phyloP scores from a whole-genome alignment of 1,140 invertebrate genomes.

The Drusus annulatus region DNA sequence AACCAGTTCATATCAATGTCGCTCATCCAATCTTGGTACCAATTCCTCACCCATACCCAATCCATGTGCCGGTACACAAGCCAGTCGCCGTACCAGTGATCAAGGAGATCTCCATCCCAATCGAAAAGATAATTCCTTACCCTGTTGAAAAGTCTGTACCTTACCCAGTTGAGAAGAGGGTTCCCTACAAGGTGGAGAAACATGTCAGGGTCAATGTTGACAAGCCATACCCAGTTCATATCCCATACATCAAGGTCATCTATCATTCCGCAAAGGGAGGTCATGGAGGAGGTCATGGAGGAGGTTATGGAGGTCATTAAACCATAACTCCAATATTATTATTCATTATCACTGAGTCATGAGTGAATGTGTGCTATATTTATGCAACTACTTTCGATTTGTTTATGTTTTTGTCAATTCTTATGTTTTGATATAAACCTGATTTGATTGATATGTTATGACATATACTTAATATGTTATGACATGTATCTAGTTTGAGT shows the following conservation, averaged over 20 bases:
- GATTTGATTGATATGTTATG: too few species aligned
- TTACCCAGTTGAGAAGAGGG: slow-evolving; percentile 80
- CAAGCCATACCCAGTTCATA: slow-evolving; percentile 81
- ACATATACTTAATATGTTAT: too few species aligned
- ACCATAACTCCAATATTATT: slow-evolving; percentile 39
- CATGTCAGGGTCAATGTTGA: slow-evolving; percentile 81
- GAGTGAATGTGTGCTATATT: too few species aligned
- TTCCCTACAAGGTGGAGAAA: slow-evolving; percentile 81
- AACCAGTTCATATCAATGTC: slow-evolving; percentile 79
- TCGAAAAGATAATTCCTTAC: slow-evolving; percentile 82
- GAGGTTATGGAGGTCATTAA: slow-evolving; percentile 61
- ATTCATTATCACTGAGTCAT: background rate
- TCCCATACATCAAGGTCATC: slow-evolving; percentile 82
- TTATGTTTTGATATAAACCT: too few species aligned
- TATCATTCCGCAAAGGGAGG: slow-evolving; percentile 74
- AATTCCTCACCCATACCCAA: slow-evolving; percentile 80
- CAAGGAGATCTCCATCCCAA: slow-evolving; percentile 80
- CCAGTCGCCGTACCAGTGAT: slow-evolving; percentile 80
- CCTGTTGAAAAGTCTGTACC: slow-evolving; percentile 81
- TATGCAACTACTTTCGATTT: too few species aligned
- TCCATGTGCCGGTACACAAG: slow-evolving; percentile 81
- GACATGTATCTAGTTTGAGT: too few species aligned
- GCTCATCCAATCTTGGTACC: slow-evolving; percentile 80
- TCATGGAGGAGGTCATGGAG: slow-evolving; percentile 60
- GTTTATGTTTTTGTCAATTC: too few species aligned